Evolutionary conservation across 2,113 vertebrate species (phyloP).

Genomic region (Paedocypris sp.): DNA sequence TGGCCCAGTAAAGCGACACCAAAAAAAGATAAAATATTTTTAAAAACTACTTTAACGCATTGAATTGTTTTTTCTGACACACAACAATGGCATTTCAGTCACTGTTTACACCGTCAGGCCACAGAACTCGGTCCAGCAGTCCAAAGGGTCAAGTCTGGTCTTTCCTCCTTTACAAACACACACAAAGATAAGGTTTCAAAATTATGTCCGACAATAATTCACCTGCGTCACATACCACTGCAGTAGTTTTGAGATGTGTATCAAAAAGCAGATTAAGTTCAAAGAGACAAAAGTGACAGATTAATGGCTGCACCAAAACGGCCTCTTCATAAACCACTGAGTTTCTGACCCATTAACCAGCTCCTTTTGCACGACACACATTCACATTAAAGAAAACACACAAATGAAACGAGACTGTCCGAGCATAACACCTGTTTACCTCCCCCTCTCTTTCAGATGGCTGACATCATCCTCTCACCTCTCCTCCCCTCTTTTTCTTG

Average conservation of each 20-base stretch:
- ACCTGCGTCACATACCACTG: slow-evolving; percentile 49
- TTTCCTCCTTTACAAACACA: slow-evolving; percentile 53
- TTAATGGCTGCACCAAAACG: slow-evolving; percentile 55
- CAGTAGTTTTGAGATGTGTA: slow-evolving; percentile 42
- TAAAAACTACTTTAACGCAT: too few relatives aligned
- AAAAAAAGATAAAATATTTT: too few relatives aligned
- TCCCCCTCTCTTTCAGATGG: slow-evolving; percentile 26
- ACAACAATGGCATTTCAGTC: slow-evolving; percentile 17
- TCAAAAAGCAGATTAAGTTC: slow-evolving; percentile 56
- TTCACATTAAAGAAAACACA: slow-evolving; percentile 11
- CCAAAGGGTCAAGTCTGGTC: slow-evolving; percentile 51
- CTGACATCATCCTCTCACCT: slow-evolving; percentile 59
- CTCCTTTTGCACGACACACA: slow-evolving; percentile 38
- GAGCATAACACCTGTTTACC: slow-evolving; percentile 60
- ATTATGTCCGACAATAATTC: slow-evolving; percentile 58
- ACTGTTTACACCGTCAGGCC: slow-evolving; percentile 47
- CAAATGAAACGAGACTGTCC: slow-evolving; percentile 40
- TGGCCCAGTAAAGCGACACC: too few relatives aligned
- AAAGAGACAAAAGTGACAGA: slow-evolving; percentile 53
- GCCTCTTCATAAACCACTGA: slow-evolving; percentile 49
- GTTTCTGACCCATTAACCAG: slow-evolving; percentile 46
- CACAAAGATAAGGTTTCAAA: slow-evolving; percentile 51
- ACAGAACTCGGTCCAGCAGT: slow-evolving; percentile 19
- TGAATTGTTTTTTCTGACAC: not conserved
- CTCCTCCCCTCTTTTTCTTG: slow-evolving; percentile 58